Evolutionary conservation across 2,888 invertebrate genomes (phyloP).

Genomic region (Cataglyphis rosenhaueri): DNA sequence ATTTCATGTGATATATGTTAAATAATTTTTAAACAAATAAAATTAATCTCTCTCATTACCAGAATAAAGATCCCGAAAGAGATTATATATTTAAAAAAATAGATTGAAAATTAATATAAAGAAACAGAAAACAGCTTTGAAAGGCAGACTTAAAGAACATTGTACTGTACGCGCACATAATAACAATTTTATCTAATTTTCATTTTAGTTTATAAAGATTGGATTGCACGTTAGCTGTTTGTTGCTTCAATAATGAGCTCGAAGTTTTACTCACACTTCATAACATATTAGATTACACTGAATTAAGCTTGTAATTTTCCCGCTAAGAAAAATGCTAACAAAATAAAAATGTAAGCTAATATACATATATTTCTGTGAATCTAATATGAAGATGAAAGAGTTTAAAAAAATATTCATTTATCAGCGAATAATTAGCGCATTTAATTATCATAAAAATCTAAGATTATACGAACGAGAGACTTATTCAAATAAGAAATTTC

Average conservation of each 20-base stretch:
- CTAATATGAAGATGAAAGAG: constrained; percentile 27
- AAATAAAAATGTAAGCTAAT: constrained; percentile 31
- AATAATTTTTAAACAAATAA: constrained; percentile 20
- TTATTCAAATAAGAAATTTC: constrained; percentile 61
- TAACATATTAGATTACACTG: constrained; percentile 37
- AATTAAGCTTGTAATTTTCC: constrained; percentile 21
- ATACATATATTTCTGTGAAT: constrained; percentile 13
- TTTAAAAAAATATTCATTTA: constrained; percentile 23
- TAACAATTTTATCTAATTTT: constrained; percentile 16
- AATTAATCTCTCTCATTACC: neutral
- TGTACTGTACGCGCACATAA: constrained; percentile 1
- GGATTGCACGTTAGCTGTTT: constrained; percentile 8
- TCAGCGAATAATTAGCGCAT: constrained; percentile 36
- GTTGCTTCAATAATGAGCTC: constrained; percentile 24
- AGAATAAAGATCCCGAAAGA: neutral
- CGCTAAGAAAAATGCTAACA: constrained; percentile 38
- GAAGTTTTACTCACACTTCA: constrained; percentile 3
- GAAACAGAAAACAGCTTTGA: neutral
- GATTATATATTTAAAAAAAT: neutral
- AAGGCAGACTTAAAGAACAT: constrained; percentile 38
- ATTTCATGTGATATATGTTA: neutral
- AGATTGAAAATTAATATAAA: constrained; percentile 14
- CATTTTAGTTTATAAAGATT: constrained; percentile 23
- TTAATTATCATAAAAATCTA: constrained; percentile 47
- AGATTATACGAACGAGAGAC: constrained; percentile 50